Percentiles rank a stretch among this genome's conserved stretches.
phyloP scores from a whole-genome alignment of 2,113 vertebrate genomes.

The Malurus cyaneus region DNA sequence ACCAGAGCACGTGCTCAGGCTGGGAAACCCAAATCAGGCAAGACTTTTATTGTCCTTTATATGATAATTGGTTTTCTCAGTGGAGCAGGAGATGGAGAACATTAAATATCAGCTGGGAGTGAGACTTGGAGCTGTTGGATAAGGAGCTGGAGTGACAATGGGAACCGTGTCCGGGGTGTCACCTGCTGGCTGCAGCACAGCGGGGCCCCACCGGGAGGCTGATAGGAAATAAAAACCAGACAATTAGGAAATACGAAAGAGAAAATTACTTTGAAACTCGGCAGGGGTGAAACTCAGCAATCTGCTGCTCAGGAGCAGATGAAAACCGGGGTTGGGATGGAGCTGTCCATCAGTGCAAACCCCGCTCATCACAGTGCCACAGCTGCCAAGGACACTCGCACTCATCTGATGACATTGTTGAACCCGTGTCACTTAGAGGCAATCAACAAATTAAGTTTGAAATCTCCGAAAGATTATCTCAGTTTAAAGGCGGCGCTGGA shows the following conservation, averaged over 20 bases:
- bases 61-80: background rate
- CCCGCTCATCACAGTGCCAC: constrained; percentile 32
- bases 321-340: constrained; percentile 41
- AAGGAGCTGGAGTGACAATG: background rate
- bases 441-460: constrained; percentile 63
- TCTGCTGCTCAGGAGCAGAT: constrained; percentile 1
- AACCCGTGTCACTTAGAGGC: constrained; percentile 24
- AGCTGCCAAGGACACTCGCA: constrained; percentile 37
- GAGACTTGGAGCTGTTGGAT: background rate
- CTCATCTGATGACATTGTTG: constrained; percentile 14
- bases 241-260: constrained; percentile 50
- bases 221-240: constrained; percentile 13
- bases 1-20: accelerated
- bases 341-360: background rate
- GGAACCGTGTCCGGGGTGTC: background rate
- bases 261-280: constrained; percentile 51
- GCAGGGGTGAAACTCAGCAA: background rate
- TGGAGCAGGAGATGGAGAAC: background rate
- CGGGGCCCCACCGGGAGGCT: background rate
- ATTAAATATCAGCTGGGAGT: background rate
- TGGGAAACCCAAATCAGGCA: background rate
- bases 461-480: constrained; percentile 46
- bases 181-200: constrained; percentile 31
- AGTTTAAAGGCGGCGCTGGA: background rate
- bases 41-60: background rate